Evolutionary conservation across 2,797 vertebrate genomes (phyloP), one percentile per base, ranked within the genome.

Genomic region (Gymnodraco acuticeps): DNA sequence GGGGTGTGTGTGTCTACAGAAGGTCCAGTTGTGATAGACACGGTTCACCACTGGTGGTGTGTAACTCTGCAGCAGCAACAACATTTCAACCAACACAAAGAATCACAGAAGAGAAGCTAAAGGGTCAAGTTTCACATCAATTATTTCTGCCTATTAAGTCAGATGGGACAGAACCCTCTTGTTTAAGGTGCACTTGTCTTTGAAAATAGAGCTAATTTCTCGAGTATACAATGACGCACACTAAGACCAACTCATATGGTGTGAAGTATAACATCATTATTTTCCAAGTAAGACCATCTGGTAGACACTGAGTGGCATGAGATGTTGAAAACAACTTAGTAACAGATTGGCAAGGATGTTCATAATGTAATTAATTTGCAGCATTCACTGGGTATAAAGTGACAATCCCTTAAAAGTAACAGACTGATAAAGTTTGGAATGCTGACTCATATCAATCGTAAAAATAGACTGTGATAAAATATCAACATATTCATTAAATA

Each of bases 31-130:
- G n/a, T n/a, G n/a, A n/a, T n/a, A n/a, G n/a, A n/a, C n/a, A n/a
- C n/a, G n/a, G n/a, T n/a, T n/a, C n/a, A n/a, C n/a, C n/a, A n/a
- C n/a, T n/a, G 41, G 12, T 20, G 56, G 16, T 33, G 55, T 55
- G 47, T 20, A 46, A 31, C 46, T 70, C 68, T 50, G 59, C 73
- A 63, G 54, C 62, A 73, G 47, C 65, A 19, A 43, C 52, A 47
- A n/a, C 12, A 23, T 41, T 54, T 58, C 42, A 66, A 41, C 53
- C 55, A 54, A 68, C 51, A 70, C 61, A 65, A 46, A 53, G 31
- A 48, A 17, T 23, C 20, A 27, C 55, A 52, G 15, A 53, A 61
- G 45, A 3, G 12, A 41, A 53, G 42, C 43, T 27, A 3, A 0
- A 56, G 17, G 27, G 54, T 38, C 5, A 6, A 38, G 33, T 38